A percentile compares a stretch with the other conserved stretches of the same genome.
Evolutionary conservation across 2,113 vertebrate species (phyloP).

Genomic region (Channa maculata): DNA sequence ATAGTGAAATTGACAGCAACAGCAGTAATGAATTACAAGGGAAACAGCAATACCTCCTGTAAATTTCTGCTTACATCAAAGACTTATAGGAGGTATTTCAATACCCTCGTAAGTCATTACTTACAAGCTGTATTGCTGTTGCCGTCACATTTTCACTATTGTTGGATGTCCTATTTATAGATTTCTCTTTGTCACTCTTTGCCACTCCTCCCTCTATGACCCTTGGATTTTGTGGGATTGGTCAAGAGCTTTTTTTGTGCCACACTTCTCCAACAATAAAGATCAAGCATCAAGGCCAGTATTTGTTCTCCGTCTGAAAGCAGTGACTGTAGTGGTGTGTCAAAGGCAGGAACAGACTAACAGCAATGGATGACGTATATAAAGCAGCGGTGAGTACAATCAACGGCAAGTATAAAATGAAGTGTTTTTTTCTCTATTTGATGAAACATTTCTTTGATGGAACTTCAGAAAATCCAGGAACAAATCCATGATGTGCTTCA

Average conservation of each 20-base stretch:
- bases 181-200: slow-evolving; percentile 53
- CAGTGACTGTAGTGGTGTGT: slow-evolving; percentile 38
- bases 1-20: too few relatives aligned
- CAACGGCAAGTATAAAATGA: neutral
- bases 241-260: slow-evolving; percentile 71
- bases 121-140: slow-evolving; percentile 9
- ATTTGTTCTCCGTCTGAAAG: slow-evolving; percentile 67
- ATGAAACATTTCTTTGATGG: neutral
- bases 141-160: slow-evolving; percentile 53
- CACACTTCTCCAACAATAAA: slow-evolving; percentile 68
- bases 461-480: neutral
- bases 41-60: too few relatives aligned
- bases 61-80: too few relatives aligned
- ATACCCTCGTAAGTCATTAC: neutral
- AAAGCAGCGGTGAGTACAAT: slow-evolving; percentile 86
- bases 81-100: too few relatives aligned
- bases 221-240: slow-evolving; percentile 66
- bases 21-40: too few relatives aligned
- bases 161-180: slow-evolving; percentile 70
- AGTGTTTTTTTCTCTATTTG: neutral
- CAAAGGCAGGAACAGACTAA: slow-evolving; percentile 47
- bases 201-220: slow-evolving; percentile 54
- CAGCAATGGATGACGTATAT: slow-evolving; percentile 87
- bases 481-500: neutral
- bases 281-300: slow-evolving; percentile 48